These are phyloP conservation scores for human DNA, from an alignment of 2,113 vertebrate genomes.

Conservation along the genomic window GRCh38 chr17:80884001-80884500, in stretches of 20 bases:
- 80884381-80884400: not conserved
- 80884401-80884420: too few species aligned
- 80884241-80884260: fast-evolving
- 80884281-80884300: not conserved
- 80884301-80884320: not conserved
- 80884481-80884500: too few species aligned
- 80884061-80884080: not conserved
- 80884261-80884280: not conserved
- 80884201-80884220: not conserved
- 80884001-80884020: too few species aligned
- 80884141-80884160: not conserved
- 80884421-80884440: not conserved
- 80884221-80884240: not conserved
- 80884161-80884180: not conserved
- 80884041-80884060: not conserved
- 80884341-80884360: not conserved
- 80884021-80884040: not conserved
- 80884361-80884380: too few species aligned
- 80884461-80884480: too few species aligned
- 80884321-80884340: not conserved
- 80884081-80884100: not conserved
- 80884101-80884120: not conserved
- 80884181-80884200: not conserved
- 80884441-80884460: too few species aligned
- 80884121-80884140: not conserved